Evolutionary conservation across 2,888 invertebrate species (phyloP).

Genomic region (Blera fallax): DNA sequence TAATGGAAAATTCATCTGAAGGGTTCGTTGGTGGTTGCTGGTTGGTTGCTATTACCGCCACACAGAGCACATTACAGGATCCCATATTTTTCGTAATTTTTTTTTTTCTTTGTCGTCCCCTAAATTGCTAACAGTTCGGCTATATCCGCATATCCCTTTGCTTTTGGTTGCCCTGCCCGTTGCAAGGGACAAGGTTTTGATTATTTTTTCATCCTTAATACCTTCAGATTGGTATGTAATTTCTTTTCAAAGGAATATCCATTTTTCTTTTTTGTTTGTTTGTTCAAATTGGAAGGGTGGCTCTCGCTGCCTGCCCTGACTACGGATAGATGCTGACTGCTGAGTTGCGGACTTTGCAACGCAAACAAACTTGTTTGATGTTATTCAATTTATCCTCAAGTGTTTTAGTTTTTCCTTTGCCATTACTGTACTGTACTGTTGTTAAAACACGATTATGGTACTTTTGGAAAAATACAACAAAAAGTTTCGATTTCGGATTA

Average conservation of each 20-base stretch:
- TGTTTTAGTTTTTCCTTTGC: not conserved
- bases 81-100: slow-evolving; percentile 10
- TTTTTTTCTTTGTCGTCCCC: slow-evolving; percentile 49
- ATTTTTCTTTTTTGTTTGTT: slow-evolving; percentile 49
- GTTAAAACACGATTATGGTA: not conserved
- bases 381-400: slow-evolving; percentile 54
- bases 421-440: too few species aligned
- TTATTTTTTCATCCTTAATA: slow-evolving; percentile 66
- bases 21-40: slow-evolving; percentile 40
- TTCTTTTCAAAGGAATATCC: slow-evolving; percentile 64
- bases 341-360: not conserved
- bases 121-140: slow-evolving; percentile 54
- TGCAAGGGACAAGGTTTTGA: slow-evolving; percentile 62
- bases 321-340: not conserved
- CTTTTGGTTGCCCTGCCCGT: not conserved
- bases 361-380: slow-evolving; percentile 35
- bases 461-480: not conserved
- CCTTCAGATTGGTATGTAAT: slow-evolving; percentile 68
- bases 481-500: slow-evolving; percentile 8
- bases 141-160: slow-evolving; percentile 8
- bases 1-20: slow-evolving; percentile 56
- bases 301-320: not conserved
- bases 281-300: slow-evolving; percentile 42
- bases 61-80: not conserved
- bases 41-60: not conserved